phyloP scores from a whole-genome alignment of 2,888 invertebrate species.

The Pseudoips prasinana region DNA sequence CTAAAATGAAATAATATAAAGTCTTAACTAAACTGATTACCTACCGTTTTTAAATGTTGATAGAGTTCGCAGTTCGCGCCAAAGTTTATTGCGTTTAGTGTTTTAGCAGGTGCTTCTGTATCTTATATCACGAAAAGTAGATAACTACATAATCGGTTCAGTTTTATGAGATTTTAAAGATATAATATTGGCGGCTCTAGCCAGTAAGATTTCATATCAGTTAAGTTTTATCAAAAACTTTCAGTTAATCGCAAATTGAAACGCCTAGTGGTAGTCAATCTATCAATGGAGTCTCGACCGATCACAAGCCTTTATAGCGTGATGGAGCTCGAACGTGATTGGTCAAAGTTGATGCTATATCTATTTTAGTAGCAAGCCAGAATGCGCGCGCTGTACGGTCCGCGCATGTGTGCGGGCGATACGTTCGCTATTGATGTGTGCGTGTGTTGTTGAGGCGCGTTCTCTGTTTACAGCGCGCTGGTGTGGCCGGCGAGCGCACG shows the following conservation, averaged over 20 bases:
- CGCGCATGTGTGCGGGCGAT: constrained; percentile 48
- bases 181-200: constrained; percentile 45
- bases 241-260: constrained; percentile 77
- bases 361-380: constrained; percentile 66
- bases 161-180: constrained; percentile 36
- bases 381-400: constrained; percentile 60
- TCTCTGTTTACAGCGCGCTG: constrained; percentile 81
- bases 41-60: constrained; percentile 33
- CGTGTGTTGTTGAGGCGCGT: constrained; percentile 70
- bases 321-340: constrained; percentile 53
- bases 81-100: constrained; percentile 38
- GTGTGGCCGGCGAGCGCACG: constrained; percentile 83
- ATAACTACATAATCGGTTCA: too few relatives aligned
- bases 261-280: constrained; percentile 68
- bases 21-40: too few relatives aligned
- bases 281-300: constrained; percentile 69
- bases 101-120: constrained; percentile 35
- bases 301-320: constrained; percentile 55
- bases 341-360: constrained; percentile 65
- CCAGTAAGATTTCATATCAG: constrained; percentile 69
- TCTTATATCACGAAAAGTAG: too few relatives aligned
- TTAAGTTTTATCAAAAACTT: constrained; percentile 74
- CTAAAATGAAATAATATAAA: too few relatives aligned
- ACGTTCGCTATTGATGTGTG: constrained; percentile 55
- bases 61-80: constrained; percentile 52